Conservation (phyloP, 1,140 invertebrate species). For the Trigoniulus corallinus region DNA sequence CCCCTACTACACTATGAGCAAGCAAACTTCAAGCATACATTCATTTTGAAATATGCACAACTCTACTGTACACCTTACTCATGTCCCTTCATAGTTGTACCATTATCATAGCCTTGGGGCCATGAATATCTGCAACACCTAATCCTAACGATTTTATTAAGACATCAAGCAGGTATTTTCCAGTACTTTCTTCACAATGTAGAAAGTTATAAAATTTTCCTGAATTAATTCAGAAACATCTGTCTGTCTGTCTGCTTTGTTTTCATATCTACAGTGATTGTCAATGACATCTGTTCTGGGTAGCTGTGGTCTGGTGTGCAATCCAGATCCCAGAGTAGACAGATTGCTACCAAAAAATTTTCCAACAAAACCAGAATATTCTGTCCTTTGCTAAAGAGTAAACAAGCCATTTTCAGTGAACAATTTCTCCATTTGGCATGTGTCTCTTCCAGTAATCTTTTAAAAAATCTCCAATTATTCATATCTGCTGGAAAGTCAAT, state of each 20-base stretch:
- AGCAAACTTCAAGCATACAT: too few species aligned
- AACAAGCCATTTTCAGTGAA: not conserved
- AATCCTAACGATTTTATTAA: slow-evolving; percentile 11
- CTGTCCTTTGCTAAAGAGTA: not conserved
- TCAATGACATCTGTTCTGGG: slow-evolving; percentile 15
- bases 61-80: not conserved
- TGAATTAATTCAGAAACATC: not conserved
- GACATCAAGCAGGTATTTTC: slow-evolving; percentile 8
- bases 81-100: slow-evolving; percentile 4
- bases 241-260: not conserved
- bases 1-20: too few species aligned
- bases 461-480: too few species aligned
- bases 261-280: slow-evolving; percentile 6
- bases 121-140: slow-evolving; percentile 13
- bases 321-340: slow-evolving; percentile 3
- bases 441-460: too few species aligned
- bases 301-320: slow-evolving; percentile 16
- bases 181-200: slow-evolving; percentile 6
- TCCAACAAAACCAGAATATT: not conserved
- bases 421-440: too few species aligned
- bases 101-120: slow-evolving; percentile 8
- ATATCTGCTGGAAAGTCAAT: too few species aligned
- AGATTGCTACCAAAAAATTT: not conserved
- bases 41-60: too few species aligned
- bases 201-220: slow-evolving; percentile 14